Percentiles rank a stretch among this genome's conserved stretches.
phyloP scores from a whole-genome alignment of 2,797 vertebrate species.

The Clamator glandarius region DNA sequence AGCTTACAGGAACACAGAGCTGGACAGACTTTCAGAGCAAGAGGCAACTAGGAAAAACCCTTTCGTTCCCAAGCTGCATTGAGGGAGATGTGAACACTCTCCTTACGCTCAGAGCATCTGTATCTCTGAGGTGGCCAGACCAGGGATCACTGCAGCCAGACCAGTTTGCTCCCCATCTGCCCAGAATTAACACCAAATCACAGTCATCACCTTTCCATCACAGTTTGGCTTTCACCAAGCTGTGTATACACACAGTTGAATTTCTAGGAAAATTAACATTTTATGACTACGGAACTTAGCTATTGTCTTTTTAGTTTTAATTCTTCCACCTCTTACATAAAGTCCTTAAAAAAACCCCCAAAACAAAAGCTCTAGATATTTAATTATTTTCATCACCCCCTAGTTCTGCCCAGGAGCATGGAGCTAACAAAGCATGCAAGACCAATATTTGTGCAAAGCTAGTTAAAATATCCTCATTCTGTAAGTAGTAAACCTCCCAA shows the following conservation, averaged over 20 bases:
- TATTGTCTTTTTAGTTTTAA: neutral
- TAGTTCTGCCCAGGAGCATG: neutral
- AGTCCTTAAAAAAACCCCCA: neutral
- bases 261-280: neutral
- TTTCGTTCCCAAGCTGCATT: neutral
- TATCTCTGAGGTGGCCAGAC: neutral
- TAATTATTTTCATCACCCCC: neutral
- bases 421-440: neutral
- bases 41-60: neutral
- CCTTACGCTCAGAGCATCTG: neutral
- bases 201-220: neutral
- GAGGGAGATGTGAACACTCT: neutral
- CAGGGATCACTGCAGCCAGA: neutral
- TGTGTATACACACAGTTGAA: neutral
- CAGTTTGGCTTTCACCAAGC: neutral
- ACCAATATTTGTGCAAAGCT: neutral
- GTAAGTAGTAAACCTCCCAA: neutral
- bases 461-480: conserved; percentile 20
- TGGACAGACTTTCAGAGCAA: neutral
- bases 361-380: neutral
- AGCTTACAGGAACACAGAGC: neutral
- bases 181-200: neutral
- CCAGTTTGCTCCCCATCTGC: neutral
- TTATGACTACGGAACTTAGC: neutral
- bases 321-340: neutral